Base-by-base conservation (phyloP, 2,888 invertebrate species). In the Ommatoiulus sabulosus region DNA sequence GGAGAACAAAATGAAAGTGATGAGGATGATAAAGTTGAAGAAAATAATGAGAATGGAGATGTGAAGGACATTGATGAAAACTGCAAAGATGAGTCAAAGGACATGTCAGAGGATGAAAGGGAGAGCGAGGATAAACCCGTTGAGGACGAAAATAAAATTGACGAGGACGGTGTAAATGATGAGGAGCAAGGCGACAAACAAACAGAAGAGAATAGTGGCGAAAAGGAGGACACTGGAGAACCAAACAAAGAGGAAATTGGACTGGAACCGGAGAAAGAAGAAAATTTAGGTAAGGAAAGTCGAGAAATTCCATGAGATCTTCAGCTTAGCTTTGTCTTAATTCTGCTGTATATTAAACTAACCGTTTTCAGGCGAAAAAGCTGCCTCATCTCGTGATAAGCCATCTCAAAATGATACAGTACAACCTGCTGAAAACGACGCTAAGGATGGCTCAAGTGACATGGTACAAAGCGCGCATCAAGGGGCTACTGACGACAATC, bases 1-100 rank as follows among this genome's bases (percentile, higher is more conserved):
- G 91, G 90, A 46, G 90, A 91, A 12, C 90, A 91, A 87, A 90
- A 90, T n/a, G 91, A 92, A 89, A 95, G 95, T 46, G 96, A 96
- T 57, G 90, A 90, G 86, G 89, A 89, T 20, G 87, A 88, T 17
- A 35, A 87, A 43, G 94, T 88, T 93, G 94, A 90, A 93, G 94
- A 1, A 91, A 46, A 87, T 88, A 90, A 91, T 88, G 89, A 90
- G 17, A 89, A 90, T 20, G 88, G 86, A 24, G 57, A 87, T 48
- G 46, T 20, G 10, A 52, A 24, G 5, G 88, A 87, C n/a, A 12
- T 44, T 44, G 17, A 46, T 90, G 7, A 91, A 91, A 63, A 80
- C n/a, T 24, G 35, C 20, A 57, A 86, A 44, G 86, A 86, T 48
- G 86, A 86, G n/a, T 10, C 85, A 91, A 90, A 80, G 90, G 92